Conservation (phyloP, 2,113 vertebrate genomes). For the Paralichthys olivaceus region DNA sequence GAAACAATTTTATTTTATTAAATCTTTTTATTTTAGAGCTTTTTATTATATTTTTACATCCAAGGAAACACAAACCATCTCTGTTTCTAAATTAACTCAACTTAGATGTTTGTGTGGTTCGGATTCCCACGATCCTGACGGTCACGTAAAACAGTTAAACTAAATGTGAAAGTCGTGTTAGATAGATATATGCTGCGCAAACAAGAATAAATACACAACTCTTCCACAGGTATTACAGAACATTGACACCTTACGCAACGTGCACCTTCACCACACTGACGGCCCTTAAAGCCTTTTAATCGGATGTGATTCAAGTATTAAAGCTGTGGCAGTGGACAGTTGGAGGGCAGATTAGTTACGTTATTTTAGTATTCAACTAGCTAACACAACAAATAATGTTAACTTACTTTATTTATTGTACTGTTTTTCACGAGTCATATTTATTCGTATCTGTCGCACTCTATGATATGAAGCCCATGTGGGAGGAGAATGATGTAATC, state of each 20-base stretch:
- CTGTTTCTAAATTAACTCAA: background rate
- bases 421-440: too few relatives aligned
- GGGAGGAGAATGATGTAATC: background rate
- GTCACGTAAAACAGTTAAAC: background rate
- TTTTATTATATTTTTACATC: background rate
- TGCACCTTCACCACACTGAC: background rate
- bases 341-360: conserved; percentile 27
- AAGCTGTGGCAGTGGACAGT: conserved; percentile 24
- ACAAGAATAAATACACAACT: too few relatives aligned
- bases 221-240: background rate
- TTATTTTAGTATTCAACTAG: background rate
- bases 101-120: background rate
- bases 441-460: background rate
- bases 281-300: conserved; percentile 27
- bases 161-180: background rate
- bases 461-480: background rate
- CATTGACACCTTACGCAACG: background rate
- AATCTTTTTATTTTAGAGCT: background rate
- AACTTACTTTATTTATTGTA: too few relatives aligned
- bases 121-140: background rate
- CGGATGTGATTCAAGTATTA: conserved; percentile 29
- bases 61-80: background rate
- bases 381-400: background rate
- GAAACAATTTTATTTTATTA: background rate
- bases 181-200: background rate